These are phyloP conservation scores for human (Homo sapiens) DNA, from an alignment of 2,113 vertebrate genomes.

Conservation along the genomic window GRCh38 chr1:30750501-30751000, in stretches of 20 bases:
- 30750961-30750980: rapidly evolving
- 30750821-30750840: not conserved
- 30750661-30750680: not conserved
- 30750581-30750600: rapidly evolving
- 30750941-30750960: not conserved
- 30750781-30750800: not conserved
- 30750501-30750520: rapidly evolving
- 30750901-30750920: not conserved
- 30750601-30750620: not conserved
- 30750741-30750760: not conserved
- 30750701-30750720: not conserved
- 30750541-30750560: not conserved
- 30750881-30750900: not conserved
- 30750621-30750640: rapidly evolving
- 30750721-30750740: not conserved
- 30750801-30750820: too few species aligned
- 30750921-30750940: not conserved
- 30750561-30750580: not conserved
- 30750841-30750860: not conserved
- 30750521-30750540: rapidly evolving
- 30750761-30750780: not conserved
- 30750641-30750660: rapidly evolving
- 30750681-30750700: rapidly evolving
- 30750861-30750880: not conserved
- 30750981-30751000: not conserved